Conservation (phyloP, 2,113 vertebrate genomes). For the Microtus montanus region DNA sequence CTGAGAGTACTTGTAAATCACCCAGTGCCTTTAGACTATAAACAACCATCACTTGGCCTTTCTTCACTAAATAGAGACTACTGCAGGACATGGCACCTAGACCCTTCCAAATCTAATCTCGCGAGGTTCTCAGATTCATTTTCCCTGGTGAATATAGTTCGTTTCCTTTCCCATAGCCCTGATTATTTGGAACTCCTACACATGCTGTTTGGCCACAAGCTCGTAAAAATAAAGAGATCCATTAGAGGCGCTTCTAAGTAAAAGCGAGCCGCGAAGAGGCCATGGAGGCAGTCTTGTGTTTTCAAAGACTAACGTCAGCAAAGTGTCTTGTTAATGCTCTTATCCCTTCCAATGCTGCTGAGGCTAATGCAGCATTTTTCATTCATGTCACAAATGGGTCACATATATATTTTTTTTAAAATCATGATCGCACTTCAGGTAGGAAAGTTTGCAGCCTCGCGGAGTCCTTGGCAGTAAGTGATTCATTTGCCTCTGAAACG, state of each 20-base stretch:
- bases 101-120: not conserved
- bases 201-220: not conserved
- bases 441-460: not conserved
- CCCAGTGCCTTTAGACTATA: not conserved
- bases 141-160: not conserved
- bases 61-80: not conserved
- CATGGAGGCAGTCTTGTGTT: not conserved
- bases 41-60: not conserved
- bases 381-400: not conserved
- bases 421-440: constrained; percentile 33
- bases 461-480: constrained; percentile 17
- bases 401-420: not conserved
- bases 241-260: not conserved
- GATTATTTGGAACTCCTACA: constrained; percentile 11
- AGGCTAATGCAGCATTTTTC: not conserved
- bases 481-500: constrained; percentile 43
- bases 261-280: not conserved
- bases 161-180: not conserved
- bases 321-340: not conserved
- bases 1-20: not conserved
- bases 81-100: not conserved
- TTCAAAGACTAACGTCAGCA: not conserved
- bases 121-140: not conserved
- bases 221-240: not conserved
- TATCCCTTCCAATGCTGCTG: not conserved